A percentile compares a stretch with the other conserved stretches of the same genome.
Evolutionary conservation across 2,113 vertebrate species (phyloP).

Genomic region (Mustelus asterias): DNA sequence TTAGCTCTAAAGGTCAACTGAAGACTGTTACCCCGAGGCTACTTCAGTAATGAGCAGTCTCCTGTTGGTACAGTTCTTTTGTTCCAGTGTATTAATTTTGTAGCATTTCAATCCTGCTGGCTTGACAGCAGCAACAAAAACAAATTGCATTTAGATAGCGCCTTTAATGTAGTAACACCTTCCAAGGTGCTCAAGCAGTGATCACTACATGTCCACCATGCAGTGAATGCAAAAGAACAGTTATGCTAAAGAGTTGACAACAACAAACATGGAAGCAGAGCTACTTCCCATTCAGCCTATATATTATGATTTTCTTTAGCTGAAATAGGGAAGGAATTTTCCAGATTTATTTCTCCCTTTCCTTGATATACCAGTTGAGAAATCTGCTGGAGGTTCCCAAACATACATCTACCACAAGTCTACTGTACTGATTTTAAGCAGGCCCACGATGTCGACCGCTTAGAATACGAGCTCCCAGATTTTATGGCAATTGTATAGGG

Average conservation of each 20-base stretch:
- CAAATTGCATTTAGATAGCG: not conserved
- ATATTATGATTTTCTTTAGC: not conserved
- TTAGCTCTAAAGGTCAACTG: not conserved
- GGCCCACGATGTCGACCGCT: too few relatives aligned
- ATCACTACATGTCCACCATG: not conserved
- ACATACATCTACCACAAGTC: too few relatives aligned
- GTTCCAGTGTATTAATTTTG: not conserved
- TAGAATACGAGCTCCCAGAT: too few relatives aligned
- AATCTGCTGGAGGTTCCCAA: too few relatives aligned
- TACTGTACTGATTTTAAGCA: too few relatives aligned
- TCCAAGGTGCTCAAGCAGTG: not conserved
- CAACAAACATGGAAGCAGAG: not conserved
- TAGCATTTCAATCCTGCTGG: not conserved
- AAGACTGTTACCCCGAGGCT: not conserved
- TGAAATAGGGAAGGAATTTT: not conserved
- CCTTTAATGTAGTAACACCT: not conserved
- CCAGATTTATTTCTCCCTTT: not conserved
- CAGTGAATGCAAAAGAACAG: not conserved
- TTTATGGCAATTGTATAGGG: too few relatives aligned
- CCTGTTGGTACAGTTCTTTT: not conserved
- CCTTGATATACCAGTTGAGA: too few relatives aligned
- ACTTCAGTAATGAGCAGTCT: not conserved
- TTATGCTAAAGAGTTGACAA: not conserved
- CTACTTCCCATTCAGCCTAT: not conserved
- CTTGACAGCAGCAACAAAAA: not conserved